A percentile compares a stretch with the other conserved stretches of the same genome.
These are phyloP conservation scores for Noctua comes DNA, from an alignment of 2,888 invertebrate species.

Conservation along the genomic window DNA sequence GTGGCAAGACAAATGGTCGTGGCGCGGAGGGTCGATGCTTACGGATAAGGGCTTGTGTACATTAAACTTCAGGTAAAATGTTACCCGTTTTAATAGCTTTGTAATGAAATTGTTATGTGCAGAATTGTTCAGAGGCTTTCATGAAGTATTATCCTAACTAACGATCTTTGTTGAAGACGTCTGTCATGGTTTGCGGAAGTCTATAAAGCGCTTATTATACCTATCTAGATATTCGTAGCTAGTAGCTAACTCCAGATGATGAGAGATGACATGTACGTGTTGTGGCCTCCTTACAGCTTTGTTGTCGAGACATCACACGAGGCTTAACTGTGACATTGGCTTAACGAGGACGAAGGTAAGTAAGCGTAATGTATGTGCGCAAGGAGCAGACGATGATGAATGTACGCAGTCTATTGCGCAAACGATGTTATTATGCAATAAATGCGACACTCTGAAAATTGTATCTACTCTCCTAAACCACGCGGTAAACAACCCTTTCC, in stretches of 20 bases:
- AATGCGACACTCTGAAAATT: conserved; percentile 55
- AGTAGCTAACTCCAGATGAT: conserved; percentile 31
- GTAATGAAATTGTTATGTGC: conserved; percentile 7
- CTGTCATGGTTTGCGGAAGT: background rate
- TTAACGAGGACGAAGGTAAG: conserved; percentile 41
- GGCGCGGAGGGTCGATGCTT: conserved; percentile 48
- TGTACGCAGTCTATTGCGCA: conserved; percentile 54
- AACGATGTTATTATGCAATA: conserved; percentile 53
- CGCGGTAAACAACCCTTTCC: conserved; percentile 57
- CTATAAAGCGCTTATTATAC: conserved; percentile 3
- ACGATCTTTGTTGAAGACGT: conserved; percentile 11
- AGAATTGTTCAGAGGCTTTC: conserved; percentile 4
- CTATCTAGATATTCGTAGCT: conserved; percentile 4
- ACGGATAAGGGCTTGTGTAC: conserved; percentile 59
- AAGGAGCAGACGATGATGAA: conserved; percentile 48
- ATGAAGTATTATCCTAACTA: conserved; percentile 19
- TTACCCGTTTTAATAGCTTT: conserved; percentile 36
- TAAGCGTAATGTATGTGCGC: conserved; percentile 43
- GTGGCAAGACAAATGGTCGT: conserved; percentile 73
- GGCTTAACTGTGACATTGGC: conserved; percentile 49
- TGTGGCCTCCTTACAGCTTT: conserved; percentile 34
- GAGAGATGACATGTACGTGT: conserved; percentile 35
- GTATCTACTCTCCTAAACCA: conserved; percentile 52
- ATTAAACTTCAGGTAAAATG: conserved; percentile 40
- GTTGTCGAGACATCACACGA: conserved; percentile 23